phyloP scores from a whole-genome alignment of 2,113 vertebrate genomes.

The Lophochroa leadbeateri region DNA sequence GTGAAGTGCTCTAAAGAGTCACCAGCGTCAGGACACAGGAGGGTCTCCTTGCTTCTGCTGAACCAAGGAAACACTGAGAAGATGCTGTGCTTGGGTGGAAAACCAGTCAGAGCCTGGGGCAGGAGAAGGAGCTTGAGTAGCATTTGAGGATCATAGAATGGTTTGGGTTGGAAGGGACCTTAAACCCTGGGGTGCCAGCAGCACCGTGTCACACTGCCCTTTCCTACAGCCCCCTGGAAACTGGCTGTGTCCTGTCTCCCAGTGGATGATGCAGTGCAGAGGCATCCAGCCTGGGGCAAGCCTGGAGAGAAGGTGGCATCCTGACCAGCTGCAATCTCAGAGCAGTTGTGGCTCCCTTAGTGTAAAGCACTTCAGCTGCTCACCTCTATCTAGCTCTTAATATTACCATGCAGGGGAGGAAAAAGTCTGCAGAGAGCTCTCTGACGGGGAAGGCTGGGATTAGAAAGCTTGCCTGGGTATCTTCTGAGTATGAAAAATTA shows the following conservation, averaged over 20 bases:
- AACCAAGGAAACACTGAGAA: background rate
- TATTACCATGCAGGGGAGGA: rapidly evolving
- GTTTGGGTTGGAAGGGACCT: background rate
- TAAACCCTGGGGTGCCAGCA: background rate
- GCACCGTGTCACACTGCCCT: background rate
- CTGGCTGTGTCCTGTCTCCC: background rate
- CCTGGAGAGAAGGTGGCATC: background rate
- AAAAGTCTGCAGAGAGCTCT: background rate
- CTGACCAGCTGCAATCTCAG: rapidly evolving
- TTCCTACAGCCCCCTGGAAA: background rate
- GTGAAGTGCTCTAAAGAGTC: background rate
- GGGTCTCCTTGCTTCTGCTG: background rate
- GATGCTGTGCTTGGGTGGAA: background rate
- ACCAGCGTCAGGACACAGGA: background rate
- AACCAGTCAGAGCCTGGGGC: background rate
- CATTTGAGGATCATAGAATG: background rate
- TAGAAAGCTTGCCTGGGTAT: background rate
- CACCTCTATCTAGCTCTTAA: background rate
- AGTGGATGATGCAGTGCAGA: background rate
- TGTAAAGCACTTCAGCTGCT: background rate
- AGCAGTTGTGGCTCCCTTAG: background rate
- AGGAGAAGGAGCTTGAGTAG: background rate
- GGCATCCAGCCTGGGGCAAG: background rate
- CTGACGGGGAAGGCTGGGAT: background rate
- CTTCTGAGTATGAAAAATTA: background rate